These are phyloP conservation scores for Zaprionus camerounensis DNA, from an alignment of 1,140 invertebrate species.

Conservation along the genomic window DNA sequence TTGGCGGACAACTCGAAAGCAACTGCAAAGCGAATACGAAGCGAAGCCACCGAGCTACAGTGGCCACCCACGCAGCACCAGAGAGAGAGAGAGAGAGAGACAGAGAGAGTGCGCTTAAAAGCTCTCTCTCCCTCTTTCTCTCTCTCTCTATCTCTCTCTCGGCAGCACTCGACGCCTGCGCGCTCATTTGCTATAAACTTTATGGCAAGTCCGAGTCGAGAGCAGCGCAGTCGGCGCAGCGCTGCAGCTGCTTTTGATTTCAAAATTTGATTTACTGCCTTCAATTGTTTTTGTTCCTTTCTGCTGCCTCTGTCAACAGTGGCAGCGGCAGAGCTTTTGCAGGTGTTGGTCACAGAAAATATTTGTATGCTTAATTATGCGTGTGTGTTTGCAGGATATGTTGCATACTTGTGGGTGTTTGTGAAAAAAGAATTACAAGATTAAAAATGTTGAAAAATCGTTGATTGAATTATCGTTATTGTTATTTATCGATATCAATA, in stretches of 20 bases:
- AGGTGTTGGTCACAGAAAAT: constrained; percentile 25
- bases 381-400: constrained; percentile 22
- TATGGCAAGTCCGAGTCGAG: constrained; percentile 40
- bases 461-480: background rate
- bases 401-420: constrained; percentile 41
- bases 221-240: constrained; percentile 14
- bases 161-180: constrained; percentile 28
- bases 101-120: background rate
- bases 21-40: constrained; percentile 56
- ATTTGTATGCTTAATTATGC: constrained; percentile 65
- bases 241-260: constrained; percentile 67
- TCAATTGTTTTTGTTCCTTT: constrained; percentile 33
- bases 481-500: background rate
- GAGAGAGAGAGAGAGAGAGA: constrained; percentile 2
- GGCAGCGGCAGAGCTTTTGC: constrained; percentile 34
- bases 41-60: constrained; percentile 39
- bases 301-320: background rate
- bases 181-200: constrained; percentile 61
- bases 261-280: constrained; percentile 65
- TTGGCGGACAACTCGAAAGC: constrained; percentile 79
- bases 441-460: no score
- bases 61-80: constrained; percentile 40
- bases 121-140: background rate
- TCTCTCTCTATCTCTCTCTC: no score
- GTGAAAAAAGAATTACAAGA: background rate